Percentiles rank a stretch among this genome's conserved stretches.
Conservation (phyloP, 1,140 invertebrate species). For the Temnothorax nylanderi region DNA sequence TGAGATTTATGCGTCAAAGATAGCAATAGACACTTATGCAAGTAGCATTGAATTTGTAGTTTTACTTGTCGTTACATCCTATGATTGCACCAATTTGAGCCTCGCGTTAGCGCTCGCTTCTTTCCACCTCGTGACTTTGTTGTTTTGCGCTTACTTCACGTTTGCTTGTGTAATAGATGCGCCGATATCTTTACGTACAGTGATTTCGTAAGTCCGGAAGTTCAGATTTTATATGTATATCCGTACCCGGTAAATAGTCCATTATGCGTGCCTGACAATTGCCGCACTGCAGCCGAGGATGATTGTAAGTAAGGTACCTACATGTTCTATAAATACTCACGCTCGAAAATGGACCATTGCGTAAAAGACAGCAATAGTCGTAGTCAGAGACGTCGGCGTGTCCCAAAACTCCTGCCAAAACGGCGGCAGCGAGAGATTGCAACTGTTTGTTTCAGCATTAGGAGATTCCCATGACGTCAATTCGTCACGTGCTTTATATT, state of each 20-base stretch:
- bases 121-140: slow-evolving; percentile 29
- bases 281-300: slow-evolving; percentile 1
- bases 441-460: slow-evolving; percentile 41
- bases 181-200: slow-evolving; percentile 14
- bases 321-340: background rate
- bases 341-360: slow-evolving; percentile 12
- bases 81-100: slow-evolving; percentile 18
- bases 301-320: slow-evolving; percentile 5
- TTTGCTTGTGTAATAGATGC: slow-evolving; percentile 18
- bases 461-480: slow-evolving; percentile 57
- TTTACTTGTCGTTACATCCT: slow-evolving; percentile 6
- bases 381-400: background rate
- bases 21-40: background rate
- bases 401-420: slow-evolving; percentile 12
- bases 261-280: slow-evolving; percentile 24
- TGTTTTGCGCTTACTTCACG: background rate
- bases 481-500: slow-evolving; percentile 56
- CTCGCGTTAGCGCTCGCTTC: slow-evolving; percentile 5
- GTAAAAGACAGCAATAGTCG: slow-evolving; percentile 7
- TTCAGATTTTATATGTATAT: slow-evolving; percentile 1
- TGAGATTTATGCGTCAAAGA: background rate
- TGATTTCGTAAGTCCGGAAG: slow-evolving; percentile 26
- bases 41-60: background rate
- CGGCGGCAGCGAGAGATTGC: slow-evolving; percentile 9
- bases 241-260: slow-evolving; percentile 1